A percentile compares a stretch with the other conserved stretches of the same genome.
Evolutionary conservation across 1,140 invertebrate species (phyloP).

Genomic region (Bilobella aurantiaca): DNA sequence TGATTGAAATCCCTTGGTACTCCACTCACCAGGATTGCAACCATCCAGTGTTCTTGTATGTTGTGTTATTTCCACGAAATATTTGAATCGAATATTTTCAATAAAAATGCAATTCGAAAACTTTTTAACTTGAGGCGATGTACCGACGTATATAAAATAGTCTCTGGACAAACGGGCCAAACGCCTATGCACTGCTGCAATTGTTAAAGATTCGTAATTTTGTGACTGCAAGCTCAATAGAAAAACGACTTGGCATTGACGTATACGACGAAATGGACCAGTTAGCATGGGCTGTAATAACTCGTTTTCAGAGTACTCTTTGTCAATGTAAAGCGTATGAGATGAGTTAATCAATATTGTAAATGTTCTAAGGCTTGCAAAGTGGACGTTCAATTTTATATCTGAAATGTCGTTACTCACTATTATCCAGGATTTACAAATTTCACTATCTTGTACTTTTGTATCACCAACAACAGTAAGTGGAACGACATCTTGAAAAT

Average conservation of each 20-base stretch:
- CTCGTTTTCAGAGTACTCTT: not conserved
- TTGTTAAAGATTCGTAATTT: not conserved
- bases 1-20: not conserved
- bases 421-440: too few relatives aligned
- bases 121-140: not conserved
- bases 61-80: not conserved
- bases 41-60: not conserved
- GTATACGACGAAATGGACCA: not conserved
- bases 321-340: too few relatives aligned
- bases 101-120: not conserved
- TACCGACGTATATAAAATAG: not conserved
- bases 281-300: not conserved
- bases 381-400: too few relatives aligned
- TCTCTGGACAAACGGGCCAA: not conserved
- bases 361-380: too few relatives aligned
- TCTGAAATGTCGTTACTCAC: too few relatives aligned
- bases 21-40: not conserved
- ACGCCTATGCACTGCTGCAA: not conserved
- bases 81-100: not conserved
- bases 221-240: not conserved
- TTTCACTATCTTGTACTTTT: too few relatives aligned
- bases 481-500: too few relatives aligned
- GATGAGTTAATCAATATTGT: too few relatives aligned
- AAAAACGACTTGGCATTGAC: not conserved
- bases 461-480: too few relatives aligned